phyloP scores from a whole-genome alignment of 2,888 invertebrate species.

The Leptura quadrifasciata region DNA sequence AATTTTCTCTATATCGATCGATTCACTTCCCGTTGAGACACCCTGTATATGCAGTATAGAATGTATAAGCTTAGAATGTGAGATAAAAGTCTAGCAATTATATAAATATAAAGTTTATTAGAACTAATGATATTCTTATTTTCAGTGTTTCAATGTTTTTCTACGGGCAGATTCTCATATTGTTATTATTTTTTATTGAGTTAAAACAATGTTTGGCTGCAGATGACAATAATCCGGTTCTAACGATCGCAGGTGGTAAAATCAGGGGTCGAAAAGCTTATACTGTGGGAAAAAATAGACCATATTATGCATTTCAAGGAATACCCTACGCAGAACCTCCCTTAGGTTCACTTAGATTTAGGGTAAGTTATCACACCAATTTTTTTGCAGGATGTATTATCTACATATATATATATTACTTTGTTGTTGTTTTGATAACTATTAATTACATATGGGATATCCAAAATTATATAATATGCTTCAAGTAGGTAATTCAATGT shows the following conservation, averaged over 20 bases:
- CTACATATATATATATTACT: too few species aligned
- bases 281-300: constrained; percentile 18
- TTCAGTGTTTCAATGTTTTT: background rate
- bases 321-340: constrained; percentile 28
- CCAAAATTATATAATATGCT: too few species aligned
- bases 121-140: background rate
- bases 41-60: too few species aligned
- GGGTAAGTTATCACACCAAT: constrained; percentile 21
- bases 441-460: too few species aligned
- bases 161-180: background rate
- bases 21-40: too few species aligned
- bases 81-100: background rate
- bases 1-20: too few species aligned
- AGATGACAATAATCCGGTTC: constrained; percentile 18
- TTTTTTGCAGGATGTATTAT: too few species aligned
- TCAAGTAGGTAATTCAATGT: too few species aligned
- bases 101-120: background rate
- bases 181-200: background rate
- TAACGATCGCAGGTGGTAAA: constrained; percentile 26
- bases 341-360: constrained; percentile 12
- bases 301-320: constrained; percentile 28
- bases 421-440: too few species aligned
- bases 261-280: constrained; percentile 15
- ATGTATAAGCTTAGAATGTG: background rate
- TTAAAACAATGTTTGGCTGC: background rate